Conservation (phyloP, 2,888 invertebrate species). For the Nephrotoma flavescens region DNA sequence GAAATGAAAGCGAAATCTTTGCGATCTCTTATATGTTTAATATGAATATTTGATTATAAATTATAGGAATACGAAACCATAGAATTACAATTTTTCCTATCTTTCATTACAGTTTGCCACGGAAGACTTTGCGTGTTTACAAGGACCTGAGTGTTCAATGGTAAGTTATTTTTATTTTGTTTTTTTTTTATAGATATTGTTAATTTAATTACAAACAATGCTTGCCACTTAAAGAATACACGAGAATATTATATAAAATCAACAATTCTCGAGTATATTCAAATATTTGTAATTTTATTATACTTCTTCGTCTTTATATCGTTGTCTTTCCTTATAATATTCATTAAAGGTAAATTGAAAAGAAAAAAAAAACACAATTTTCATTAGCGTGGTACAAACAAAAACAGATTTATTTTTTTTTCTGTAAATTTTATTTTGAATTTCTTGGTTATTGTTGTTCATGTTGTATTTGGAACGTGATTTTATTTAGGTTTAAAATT, state of each 20-base stretch:
- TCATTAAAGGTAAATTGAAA: background rate
- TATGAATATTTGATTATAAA: no score
- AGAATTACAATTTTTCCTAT: background rate
- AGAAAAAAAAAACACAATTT: background rate
- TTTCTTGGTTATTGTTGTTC: background rate
- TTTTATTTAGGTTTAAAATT: background rate
- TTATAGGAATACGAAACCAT: background rate
- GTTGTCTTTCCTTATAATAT: background rate
- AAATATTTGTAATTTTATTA: background rate
- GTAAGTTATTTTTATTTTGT: conserved; percentile 13
- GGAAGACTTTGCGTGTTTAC: conserved; percentile 17
- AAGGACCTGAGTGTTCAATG: conserved; percentile 19
- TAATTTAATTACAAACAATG: background rate
- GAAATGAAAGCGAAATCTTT: background rate
- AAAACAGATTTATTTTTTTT: background rate
- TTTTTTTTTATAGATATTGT: background rate
- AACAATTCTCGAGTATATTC: background rate
- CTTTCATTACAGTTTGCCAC: conserved; percentile 17
- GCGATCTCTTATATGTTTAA: background rate
- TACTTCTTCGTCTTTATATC: background rate
- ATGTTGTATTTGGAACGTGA: background rate
- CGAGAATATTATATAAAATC: background rate
- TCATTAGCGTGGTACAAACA: background rate
- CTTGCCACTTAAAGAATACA: background rate
- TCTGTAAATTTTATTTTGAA: background rate